phyloP scores from a whole-genome alignment of 2,888 invertebrate genomes.

The Caenorhabditis sinica region DNA sequence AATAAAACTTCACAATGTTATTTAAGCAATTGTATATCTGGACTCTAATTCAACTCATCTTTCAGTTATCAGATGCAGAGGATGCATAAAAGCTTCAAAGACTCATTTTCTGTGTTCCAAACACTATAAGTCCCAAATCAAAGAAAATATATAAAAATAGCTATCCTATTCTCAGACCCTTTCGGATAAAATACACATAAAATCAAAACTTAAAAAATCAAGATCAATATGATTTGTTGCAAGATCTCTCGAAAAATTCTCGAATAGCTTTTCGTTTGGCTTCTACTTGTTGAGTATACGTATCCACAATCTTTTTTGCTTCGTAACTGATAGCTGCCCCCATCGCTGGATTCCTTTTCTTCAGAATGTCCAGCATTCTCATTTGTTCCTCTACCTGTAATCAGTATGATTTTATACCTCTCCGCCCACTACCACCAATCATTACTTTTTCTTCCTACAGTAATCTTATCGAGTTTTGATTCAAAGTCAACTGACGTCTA shows the following conservation, averaged over 20 bases:
- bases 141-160: background rate
- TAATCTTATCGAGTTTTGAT: constrained; percentile 9
- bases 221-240: constrained; percentile 13
- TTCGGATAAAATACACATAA: background rate
- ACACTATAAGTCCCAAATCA: background rate
- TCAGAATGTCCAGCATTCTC: constrained; percentile 35
- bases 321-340: constrained; percentile 3
- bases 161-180: background rate
- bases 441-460: constrained; percentile 22
- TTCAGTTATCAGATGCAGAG: too few species aligned
- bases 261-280: constrained; percentile 26
- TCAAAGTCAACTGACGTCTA: constrained; percentile 3
- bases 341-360: constrained; percentile 20
- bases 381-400: constrained; percentile 53
- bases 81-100: too few species aligned
- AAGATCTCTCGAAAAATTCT: constrained; percentile 17
- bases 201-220: background rate
- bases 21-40: too few species aligned
- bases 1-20: too few species aligned
- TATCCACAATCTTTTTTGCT: constrained; percentile 23
- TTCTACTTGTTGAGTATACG: constrained; percentile 28
- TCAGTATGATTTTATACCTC: background rate
- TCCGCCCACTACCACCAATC: constrained; percentile 47
- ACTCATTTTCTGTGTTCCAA: background rate
- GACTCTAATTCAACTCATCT: too few species aligned